Conservation (phyloP, 2,888 invertebrate genomes). For the Stenodema calcarata region DNA sequence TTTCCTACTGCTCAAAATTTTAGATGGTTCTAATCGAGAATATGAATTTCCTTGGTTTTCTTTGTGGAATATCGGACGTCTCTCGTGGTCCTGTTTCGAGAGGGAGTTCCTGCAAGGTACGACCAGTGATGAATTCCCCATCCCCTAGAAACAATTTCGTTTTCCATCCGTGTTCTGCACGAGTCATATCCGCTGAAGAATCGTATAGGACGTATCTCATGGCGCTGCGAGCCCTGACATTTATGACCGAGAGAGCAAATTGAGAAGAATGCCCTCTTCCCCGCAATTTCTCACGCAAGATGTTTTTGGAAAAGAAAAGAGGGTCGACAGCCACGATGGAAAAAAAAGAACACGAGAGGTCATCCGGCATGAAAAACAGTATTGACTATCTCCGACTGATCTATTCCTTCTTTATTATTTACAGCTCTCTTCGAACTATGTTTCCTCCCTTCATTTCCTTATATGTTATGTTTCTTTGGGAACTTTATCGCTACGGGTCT, state of each 20-base stretch:
- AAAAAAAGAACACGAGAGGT: neutral
- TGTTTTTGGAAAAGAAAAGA: neutral
- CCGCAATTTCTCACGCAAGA: neutral
- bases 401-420: slow-evolving; percentile 18
- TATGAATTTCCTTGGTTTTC: no score
- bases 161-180: neutral
- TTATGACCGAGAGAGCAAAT: neutral
- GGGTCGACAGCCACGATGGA: neutral
- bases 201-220: neutral
- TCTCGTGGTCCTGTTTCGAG: no score
- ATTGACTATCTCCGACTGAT: slow-evolving; percentile 12
- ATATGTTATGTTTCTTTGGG: neutral
- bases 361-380: neutral
- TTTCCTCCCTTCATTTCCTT: neutral
- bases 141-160: neutral
- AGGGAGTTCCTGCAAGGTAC: no score
- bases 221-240: neutral
- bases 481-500: neutral
- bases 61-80: no score
- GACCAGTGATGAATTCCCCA: neutral
- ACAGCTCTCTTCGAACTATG: neutral
- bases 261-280: neutral
- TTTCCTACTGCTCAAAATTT: no score
- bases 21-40: no score
- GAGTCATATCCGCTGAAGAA: neutral